Percentiles rank a stretch among this genome's conserved stretches.
phyloP scores from a whole-genome alignment of 2,888 invertebrate species.

The Drosophila engyochracea region DNA sequence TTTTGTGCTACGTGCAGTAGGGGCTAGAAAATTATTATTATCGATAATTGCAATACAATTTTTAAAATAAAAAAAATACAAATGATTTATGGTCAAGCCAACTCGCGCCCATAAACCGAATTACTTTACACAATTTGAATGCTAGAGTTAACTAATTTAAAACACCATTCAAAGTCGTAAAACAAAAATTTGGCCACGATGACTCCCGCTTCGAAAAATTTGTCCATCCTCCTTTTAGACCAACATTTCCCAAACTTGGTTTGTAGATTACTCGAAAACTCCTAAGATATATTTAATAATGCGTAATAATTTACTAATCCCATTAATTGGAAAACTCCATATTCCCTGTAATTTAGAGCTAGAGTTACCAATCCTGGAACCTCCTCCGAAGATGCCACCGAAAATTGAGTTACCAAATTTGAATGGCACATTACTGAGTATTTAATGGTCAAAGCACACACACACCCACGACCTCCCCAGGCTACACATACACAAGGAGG shows the following conservation, averaged over 20 bases:
- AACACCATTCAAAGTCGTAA: no score
- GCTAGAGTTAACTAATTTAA: no score
- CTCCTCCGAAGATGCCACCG: background rate
- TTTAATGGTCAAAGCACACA: background rate
- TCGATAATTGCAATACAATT: no score
- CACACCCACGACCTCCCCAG: background rate
- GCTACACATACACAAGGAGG: background rate
- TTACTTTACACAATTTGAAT: no score
- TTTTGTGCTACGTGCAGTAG: no score
- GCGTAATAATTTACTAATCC: background rate
- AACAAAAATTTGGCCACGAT: no score
- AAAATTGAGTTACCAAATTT: background rate
- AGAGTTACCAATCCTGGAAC: background rate
- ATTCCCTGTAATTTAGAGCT: background rate
- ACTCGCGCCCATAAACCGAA: no score
- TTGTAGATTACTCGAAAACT: background rate
- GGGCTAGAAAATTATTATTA: no score
- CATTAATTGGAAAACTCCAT: background rate
- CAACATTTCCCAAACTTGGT: background rate
- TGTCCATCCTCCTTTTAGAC: no score
- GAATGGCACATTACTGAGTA: background rate
- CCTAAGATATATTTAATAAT: background rate
- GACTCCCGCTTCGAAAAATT: no score
- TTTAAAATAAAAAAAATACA: no score
- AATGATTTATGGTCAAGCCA: no score